Conservation (phyloP, 2,888 invertebrate genomes). For the Lysandra bellargus region DNA sequence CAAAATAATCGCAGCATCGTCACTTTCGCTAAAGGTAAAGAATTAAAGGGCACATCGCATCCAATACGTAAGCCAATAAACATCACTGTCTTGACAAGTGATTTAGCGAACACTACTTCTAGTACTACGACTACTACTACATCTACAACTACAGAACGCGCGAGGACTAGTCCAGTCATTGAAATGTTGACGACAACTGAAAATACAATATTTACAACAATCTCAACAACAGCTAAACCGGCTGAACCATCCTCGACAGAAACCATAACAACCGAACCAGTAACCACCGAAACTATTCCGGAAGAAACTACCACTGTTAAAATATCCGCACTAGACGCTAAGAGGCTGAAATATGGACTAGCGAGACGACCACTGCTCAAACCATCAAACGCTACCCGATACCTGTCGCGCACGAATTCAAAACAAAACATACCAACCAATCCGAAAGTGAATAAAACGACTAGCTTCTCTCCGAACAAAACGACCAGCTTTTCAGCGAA, state of each 20-base stretch:
- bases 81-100: slow-evolving; percentile 48
- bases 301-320: slow-evolving; percentile 62
- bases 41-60: slow-evolving; percentile 59
- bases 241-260: slow-evolving; percentile 38
- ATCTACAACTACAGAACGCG: slow-evolving; percentile 41
- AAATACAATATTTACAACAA: slow-evolving; percentile 42
- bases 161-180: slow-evolving; percentile 49
- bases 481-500: slow-evolving; percentile 59
- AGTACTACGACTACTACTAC: slow-evolving; percentile 49
- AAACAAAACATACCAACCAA: slow-evolving; percentile 57
- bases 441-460: slow-evolving; percentile 62
- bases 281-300: slow-evolving; percentile 53
- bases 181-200: slow-evolving; percentile 47
- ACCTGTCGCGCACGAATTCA: slow-evolving; percentile 48
- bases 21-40: slow-evolving; percentile 68
- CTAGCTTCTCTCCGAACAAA: slow-evolving; percentile 59
- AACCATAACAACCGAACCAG: slow-evolving; percentile 44
- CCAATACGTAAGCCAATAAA: slow-evolving; percentile 55
- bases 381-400: slow-evolving; percentile 59
- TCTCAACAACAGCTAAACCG: slow-evolving; percentile 40
- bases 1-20: slow-evolving; percentile 61
- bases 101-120: slow-evolving; percentile 41
- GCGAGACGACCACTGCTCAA: slow-evolving; percentile 65
- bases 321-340: slow-evolving; percentile 58
- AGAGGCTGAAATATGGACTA: slow-evolving; percentile 67